Evolutionary conservation across 2,888 invertebrate genomes (phyloP).

Genomic region (Pilophorus perplexus): DNA sequence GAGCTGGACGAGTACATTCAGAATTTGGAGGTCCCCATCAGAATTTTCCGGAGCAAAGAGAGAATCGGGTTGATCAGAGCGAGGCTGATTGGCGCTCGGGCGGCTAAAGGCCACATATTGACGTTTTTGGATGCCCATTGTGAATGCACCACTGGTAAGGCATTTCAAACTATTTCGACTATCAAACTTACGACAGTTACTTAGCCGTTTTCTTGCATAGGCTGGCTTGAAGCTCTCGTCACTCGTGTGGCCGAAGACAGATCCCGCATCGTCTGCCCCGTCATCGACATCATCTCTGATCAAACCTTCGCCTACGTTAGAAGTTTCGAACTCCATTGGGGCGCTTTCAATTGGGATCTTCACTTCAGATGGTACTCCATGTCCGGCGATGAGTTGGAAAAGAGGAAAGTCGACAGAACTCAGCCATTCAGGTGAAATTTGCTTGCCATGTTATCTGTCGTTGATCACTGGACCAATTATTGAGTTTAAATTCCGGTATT

Average conservation of each 20-base stretch:
- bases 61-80: conserved; percentile 80
- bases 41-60: conserved; percentile 63
- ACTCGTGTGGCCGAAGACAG: conserved; percentile 63
- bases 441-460: too few relatives aligned
- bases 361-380: conserved; percentile 86
- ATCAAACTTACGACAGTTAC: neutral
- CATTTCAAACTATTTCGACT: conserved; percentile 17
- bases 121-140: conserved; percentile 93
- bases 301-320: conserved; percentile 93
- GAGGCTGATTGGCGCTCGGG: conserved; percentile 71
- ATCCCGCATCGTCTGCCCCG: conserved; percentile 71
- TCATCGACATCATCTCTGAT: conserved; percentile 92
- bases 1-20: conserved; percentile 67
- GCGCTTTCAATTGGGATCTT: conserved; percentile 96
- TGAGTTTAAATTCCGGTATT: too few relatives aligned
- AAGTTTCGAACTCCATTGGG: conserved; percentile 94
- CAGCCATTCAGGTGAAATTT: conserved; percentile 60
- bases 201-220: conserved; percentile 51
- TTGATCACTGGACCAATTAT: too few relatives aligned
- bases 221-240: conserved; percentile 76
- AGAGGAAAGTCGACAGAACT: conserved; percentile 52
- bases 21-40: conserved; percentile 62
- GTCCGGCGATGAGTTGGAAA: conserved; percentile 55
- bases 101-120: conserved; percentile 71
- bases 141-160: conserved; percentile 79